A percentile compares a stretch with the other conserved stretches of the same genome.
These are phyloP conservation scores for Himalopsyche japonica DNA, from an alignment of 2,888 invertebrate genomes.

Conservation along the genomic window DNA sequence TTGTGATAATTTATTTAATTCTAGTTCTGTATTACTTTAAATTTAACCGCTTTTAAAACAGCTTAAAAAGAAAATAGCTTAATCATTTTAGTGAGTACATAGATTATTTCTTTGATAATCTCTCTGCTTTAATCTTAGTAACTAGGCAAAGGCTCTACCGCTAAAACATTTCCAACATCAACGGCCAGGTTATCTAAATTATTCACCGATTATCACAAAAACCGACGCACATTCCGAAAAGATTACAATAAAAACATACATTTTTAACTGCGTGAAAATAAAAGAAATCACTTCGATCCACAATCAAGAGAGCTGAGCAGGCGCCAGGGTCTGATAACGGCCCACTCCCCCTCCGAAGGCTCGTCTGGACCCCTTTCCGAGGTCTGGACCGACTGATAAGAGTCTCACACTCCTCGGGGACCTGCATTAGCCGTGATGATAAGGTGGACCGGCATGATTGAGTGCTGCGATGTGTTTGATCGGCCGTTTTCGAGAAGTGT, in stretches of 20 bases:
- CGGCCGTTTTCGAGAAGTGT: not conserved
- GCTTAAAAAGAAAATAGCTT: no score
- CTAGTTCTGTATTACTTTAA: no score
- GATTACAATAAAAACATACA: not conserved
- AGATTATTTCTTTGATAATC: no score
- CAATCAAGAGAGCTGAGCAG: not conserved
- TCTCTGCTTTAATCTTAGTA: not conserved
- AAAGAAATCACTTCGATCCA: not conserved
- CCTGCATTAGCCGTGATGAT: not conserved
- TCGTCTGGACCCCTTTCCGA: not conserved
- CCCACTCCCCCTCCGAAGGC: not conserved
- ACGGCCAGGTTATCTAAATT: not conserved
- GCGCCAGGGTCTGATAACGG: not conserved
- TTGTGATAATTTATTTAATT: no score
- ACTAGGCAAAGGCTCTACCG: not conserved
- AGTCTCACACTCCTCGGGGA: not conserved
- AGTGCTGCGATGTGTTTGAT: not conserved
- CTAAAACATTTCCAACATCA: not conserved
- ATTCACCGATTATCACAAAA: not conserved
- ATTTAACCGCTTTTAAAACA: no score
- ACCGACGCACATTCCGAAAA: not conserved
- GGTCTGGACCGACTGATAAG: not conserved
- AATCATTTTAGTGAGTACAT: no score
- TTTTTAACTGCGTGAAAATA: constrained; percentile 1
- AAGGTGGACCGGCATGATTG: not conserved